These are phyloP conservation scores for Myotis lucifugus DNA, from an alignment of 2,113 vertebrate species.

Conservation along the genomic window DNA sequence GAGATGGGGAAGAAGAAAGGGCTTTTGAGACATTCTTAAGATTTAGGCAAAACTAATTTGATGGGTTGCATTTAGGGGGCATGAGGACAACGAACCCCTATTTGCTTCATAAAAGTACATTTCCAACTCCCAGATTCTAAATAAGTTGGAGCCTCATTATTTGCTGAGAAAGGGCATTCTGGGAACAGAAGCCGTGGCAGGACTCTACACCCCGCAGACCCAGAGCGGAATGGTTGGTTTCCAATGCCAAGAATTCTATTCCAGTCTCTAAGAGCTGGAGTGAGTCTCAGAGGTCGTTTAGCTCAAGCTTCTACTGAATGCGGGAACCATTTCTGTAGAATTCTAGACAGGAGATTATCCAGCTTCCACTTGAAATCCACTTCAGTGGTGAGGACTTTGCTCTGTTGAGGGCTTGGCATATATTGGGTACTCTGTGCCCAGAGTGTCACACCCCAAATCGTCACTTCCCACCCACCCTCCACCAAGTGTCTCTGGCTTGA, in stretches of 20 bases:
- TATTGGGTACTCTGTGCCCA: background rate
- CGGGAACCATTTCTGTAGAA: background rate
- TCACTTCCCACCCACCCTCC: background rate
- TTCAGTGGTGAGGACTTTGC: background rate
- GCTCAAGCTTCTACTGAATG: background rate
- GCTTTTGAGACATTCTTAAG: background rate
- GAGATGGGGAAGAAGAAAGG: background rate
- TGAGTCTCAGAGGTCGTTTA: background rate
- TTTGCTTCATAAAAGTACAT: background rate
- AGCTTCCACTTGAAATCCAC: background rate
- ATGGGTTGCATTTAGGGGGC: background rate
- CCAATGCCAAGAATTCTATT: background rate
- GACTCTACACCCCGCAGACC: background rate
- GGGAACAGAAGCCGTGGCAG: background rate
- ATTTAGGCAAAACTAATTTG: background rate
- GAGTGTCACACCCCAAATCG: fast-evolving
- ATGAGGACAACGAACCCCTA: background rate
- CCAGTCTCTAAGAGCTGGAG: background rate
- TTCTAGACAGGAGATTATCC: background rate
- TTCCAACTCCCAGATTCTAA: background rate
- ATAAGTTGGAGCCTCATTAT: background rate
- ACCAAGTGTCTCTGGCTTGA: background rate
- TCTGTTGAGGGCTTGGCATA: background rate
- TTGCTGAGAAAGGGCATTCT: background rate
- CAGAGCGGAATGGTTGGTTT: background rate